Base-by-base conservation (phyloP, 1,140 invertebrate species). In the Bathynomus jamesi region DNA sequence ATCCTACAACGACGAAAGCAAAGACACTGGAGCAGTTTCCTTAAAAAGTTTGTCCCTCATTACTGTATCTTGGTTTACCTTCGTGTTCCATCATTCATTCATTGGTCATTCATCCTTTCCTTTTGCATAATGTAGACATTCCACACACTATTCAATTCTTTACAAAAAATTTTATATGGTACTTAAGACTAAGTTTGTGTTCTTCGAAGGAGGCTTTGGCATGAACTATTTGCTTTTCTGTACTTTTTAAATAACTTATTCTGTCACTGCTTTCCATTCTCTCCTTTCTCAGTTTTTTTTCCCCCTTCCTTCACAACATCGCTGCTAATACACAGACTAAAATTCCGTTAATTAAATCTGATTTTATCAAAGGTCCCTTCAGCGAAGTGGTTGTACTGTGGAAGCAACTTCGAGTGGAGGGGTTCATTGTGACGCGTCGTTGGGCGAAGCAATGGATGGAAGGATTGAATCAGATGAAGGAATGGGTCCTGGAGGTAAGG, bases 381-480 rank as follows among this genome's bases (percentile, higher is more conserved):
- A 65, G 30, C 28, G 68, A 70, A 87, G 86, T 13, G 17, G 66
- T 61, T 3, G 27, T 77, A n/a, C 61, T 75, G 24, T 31, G 79
- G 5, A 85, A 85, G 32, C 82, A 88, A 79, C 76, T 89, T n/a
- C 85, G 81, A 74, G 83, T 89, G 75, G 84, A 88, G 83, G 88
- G 88, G 17, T 87, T 89, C 70, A 74, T 86, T 30, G 85, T 86
- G 0, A 73, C 73, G n/a, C n/a, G n/a, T 8, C 79, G 84, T 61
- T 89, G 84, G 83, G 31, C 53, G 0, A 78, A 85, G 40, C 81
- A 83, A 28, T 86, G 83, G 80, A 72, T 77, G 11, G 85, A 88
- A 78, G 87, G 85, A 1, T 83, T 88, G 17, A 65, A 79, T 4
- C 82, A 89, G 77, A 86, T 88, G 79, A 73, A 85, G 4, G 73